These are phyloP conservation scores for Melanostigma gelatinosum DNA, from an alignment of 2,113 vertebrate genomes.

Conservation along the genomic window DNA sequence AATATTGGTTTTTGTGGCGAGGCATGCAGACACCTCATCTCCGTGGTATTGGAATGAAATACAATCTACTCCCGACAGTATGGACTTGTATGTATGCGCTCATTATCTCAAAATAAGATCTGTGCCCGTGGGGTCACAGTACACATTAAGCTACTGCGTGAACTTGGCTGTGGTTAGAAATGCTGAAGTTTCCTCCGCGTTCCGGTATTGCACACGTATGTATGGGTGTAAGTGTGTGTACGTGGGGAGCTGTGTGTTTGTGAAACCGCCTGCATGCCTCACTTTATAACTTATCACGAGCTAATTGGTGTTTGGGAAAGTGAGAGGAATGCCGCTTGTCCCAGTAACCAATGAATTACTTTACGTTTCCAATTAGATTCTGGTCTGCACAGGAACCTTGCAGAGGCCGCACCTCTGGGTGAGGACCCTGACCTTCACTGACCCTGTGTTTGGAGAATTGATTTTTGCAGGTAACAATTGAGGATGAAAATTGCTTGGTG, in stretches of 20 bases:
- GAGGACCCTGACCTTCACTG: conserved; percentile 58
- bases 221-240: not conserved
- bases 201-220: not conserved
- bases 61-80: conserved; percentile 40
- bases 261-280: conserved; percentile 7
- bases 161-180: conserved; percentile 64
- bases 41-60: conserved; percentile 46
- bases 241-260: not conserved
- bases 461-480: conserved; percentile 32
- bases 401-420: conserved; percentile 31
- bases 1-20: conserved; percentile 57
- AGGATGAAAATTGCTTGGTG: conserved; percentile 20
- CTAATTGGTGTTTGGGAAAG: conserved; percentile 71
- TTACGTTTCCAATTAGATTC: conserved; percentile 77
- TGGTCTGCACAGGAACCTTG: conserved; percentile 59
- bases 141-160: conserved; percentile 58
- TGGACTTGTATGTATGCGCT: conserved; percentile 3
- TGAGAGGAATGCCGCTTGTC: conserved; percentile 56
- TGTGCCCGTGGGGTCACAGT: conserved; percentile 59
- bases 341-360: conserved; percentile 65
- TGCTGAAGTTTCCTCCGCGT: conserved; percentile 49
- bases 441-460: conserved; percentile 54
- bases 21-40: conserved; percentile 13
- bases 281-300: conserved; percentile 58
- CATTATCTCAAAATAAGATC: conserved; percentile 49